Percentiles rank a stretch among this genome's conserved stretches.
phyloP scores from a whole-genome alignment of 1,140 invertebrate species.

The Homalodisca vitripennis region DNA sequence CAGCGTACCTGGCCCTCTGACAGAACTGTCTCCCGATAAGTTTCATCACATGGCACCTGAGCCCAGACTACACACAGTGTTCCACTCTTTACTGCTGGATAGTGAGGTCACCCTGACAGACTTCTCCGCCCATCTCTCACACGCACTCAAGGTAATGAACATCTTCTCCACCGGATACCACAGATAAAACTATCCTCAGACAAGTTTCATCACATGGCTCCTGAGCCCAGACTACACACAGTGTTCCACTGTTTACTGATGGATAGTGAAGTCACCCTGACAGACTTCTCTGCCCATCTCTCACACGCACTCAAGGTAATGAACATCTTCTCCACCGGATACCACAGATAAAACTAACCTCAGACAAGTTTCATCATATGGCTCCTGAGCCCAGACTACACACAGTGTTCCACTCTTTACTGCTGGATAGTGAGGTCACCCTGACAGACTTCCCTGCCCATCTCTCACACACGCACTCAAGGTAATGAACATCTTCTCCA shows the following conservation, averaged over 20 bases:
- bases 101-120: not conserved
- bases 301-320: constrained; percentile 5
- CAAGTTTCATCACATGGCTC: too few species aligned
- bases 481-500: too few species aligned
- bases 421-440: not conserved
- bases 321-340: too few species aligned
- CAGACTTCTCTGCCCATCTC: constrained; percentile 2
- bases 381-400: constrained; percentile 22
- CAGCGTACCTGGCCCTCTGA: not conserved
- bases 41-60: not conserved
- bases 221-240: constrained; percentile 10
- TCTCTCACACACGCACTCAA: constrained; percentile 7
- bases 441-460: not conserved
- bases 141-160: constrained; percentile 11
- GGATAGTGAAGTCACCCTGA: not conserved
- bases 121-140: constrained; percentile 5
- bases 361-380: too few species aligned
- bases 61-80: constrained; percentile 10
- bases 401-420: not conserved
- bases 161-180: too few species aligned
- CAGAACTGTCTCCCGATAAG: not conserved
- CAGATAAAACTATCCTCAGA: too few species aligned
- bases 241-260: not conserved
- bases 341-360: too few species aligned
- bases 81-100: not conserved